phyloP scores from a whole-genome alignment of 1,140 invertebrate genomes.

The Pemphigus obesinymphae region DNA sequence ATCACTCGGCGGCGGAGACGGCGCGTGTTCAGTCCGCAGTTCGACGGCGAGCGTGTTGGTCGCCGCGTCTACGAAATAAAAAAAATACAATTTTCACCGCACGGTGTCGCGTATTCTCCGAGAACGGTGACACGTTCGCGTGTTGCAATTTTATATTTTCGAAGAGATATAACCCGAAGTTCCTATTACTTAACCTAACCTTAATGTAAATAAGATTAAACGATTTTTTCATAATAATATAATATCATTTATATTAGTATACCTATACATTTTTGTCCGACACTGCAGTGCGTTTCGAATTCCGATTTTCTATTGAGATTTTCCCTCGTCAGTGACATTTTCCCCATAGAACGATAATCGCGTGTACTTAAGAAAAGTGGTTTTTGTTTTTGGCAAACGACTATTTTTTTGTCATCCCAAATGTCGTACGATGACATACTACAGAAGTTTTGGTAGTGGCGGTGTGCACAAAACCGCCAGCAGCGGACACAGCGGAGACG shows the following conservation, averaged over 20 bases:
- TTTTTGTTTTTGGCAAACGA: neutral
- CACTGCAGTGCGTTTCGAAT: too few species aligned
- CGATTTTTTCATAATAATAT: too few species aligned
- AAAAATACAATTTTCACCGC: too few species aligned
- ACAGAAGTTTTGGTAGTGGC: neutral
- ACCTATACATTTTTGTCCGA: too few species aligned
- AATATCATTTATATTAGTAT: too few species aligned
- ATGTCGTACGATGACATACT: conserved; percentile 31
- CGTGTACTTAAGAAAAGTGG: too few species aligned
- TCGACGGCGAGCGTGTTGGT: conserved; percentile 28
- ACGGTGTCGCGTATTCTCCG: neutral
- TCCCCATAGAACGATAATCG: too few species aligned
- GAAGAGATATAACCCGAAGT: too few species aligned
- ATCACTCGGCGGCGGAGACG: neutral
- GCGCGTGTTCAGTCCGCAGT: conserved; percentile 8
- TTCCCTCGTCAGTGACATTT: neutral
- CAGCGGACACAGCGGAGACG: conserved; percentile 15
- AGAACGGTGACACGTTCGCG: neutral
- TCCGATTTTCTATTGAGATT: too few species aligned
- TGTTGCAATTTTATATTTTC: too few species aligned
- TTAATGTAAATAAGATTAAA: too few species aligned
- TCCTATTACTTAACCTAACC: too few species aligned
- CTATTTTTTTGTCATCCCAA: neutral
- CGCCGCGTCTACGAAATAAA: neutral
- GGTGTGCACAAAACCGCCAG: neutral